Evolutionary conservation across 2,113 vertebrate genomes (phyloP).

Genomic region (Odontesthes bonariensis): DNA sequence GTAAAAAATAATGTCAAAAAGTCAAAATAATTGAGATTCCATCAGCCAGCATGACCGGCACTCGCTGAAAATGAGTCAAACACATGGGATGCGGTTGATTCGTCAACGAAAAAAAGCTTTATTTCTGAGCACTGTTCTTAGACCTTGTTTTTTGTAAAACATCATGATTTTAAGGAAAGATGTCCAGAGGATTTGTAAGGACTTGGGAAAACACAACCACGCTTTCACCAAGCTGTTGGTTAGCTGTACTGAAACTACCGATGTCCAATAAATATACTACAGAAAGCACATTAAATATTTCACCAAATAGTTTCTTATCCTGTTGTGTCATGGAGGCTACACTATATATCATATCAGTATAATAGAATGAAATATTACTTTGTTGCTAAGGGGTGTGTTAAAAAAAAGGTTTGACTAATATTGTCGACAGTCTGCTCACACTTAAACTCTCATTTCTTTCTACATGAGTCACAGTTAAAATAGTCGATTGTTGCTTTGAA

Average conservation of each 20-base stretch:
- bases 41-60: slow-evolving; percentile 59
- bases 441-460: too few species aligned
- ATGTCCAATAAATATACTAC: too few species aligned
- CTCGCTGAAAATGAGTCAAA: slow-evolving; percentile 57
- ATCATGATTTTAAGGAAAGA: background rate
- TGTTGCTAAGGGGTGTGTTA: background rate
- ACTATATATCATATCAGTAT: background rate
- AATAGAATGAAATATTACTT: background rate
- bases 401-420: background rate
- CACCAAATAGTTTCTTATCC: background rate
- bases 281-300: background rate
- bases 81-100: background rate
- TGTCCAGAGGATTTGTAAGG: background rate
- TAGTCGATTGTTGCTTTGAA: too few species aligned
- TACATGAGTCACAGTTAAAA: too few species aligned
- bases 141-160: background rate
- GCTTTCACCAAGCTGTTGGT: background rate
- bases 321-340: background rate
- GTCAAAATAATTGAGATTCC: slow-evolving; percentile 56
- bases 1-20: slow-evolving; percentile 9
- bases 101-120: background rate
- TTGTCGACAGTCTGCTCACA: too few species aligned
- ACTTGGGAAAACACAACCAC: background rate
- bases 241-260: background rate
- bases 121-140: background rate